Percentiles rank a stretch among this genome's conserved stretches.
These are phyloP conservation scores for Chaetorhynchus papuensis DNA, from an alignment of 2,113 vertebrate genomes.

Conservation along the genomic window DNA sequence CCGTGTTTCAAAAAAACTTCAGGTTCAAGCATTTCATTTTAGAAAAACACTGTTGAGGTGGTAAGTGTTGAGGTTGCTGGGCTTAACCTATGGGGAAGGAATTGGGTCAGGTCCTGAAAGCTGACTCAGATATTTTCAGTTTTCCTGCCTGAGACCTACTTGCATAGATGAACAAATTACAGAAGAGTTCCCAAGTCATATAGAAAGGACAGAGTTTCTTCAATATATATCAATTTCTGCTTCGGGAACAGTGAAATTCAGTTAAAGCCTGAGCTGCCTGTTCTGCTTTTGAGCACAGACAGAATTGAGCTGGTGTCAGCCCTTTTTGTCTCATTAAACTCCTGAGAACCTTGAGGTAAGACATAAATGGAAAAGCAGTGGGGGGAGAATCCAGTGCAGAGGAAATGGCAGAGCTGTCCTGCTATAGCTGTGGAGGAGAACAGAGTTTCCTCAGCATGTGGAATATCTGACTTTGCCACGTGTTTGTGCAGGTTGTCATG, in stretches of 20 bases:
- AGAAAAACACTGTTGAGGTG: neutral
- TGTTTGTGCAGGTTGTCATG: neutral
- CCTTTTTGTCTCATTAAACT: neutral
- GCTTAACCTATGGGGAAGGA: neutral
- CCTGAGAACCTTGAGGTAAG: neutral
- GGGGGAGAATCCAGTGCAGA: neutral
- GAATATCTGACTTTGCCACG: neutral
- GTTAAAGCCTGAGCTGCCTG: neutral
- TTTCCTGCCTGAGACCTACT: neutral
- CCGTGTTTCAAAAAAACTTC: neutral
- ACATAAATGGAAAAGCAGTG: neutral
- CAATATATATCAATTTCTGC: neutral
- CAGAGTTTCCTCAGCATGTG: fast-evolving
- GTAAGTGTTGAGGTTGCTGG: neutral
- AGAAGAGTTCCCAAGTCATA: neutral
- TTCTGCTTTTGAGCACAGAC: neutral
- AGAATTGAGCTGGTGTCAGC: neutral
- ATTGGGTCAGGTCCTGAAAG: neutral
- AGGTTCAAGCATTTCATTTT: neutral
- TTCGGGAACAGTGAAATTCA: neutral
- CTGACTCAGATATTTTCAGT: neutral
- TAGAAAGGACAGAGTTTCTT: neutral
- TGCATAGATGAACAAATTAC: neutral
- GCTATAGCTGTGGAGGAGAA: neutral
- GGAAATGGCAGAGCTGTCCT: neutral